Conservation (phyloP, 2,888 invertebrate genomes). For the Meliscaeva auricollis region DNA sequence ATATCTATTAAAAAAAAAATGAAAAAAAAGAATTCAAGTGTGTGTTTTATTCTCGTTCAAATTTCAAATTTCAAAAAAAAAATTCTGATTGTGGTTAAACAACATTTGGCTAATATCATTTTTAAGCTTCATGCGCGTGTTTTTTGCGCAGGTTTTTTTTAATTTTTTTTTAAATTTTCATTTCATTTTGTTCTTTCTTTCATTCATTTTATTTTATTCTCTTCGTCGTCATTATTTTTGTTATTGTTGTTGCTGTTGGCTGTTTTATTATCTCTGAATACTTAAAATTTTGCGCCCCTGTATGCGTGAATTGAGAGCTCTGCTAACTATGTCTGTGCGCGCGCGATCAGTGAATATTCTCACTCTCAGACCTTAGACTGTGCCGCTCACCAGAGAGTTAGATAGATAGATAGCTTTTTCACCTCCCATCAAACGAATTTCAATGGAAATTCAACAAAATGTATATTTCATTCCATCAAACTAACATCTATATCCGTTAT, state of each 20-base stretch:
- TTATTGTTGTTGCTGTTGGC: not conserved
- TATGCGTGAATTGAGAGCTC: conserved; percentile 66
- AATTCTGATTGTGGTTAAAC: conserved; percentile 73
- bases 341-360: conserved; percentile 40
- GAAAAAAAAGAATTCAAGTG: conserved; percentile 39
- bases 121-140: conserved; percentile 74
- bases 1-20: not conserved
- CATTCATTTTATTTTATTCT: conserved; percentile 55
- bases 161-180: conserved; percentile 13
- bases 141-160: conserved; percentile 63
- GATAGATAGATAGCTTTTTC: conserved; percentile 73
- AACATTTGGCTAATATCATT: conserved; percentile 74
- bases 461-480: conserved; percentile 63
- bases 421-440: conserved; percentile 66
- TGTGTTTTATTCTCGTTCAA: conserved; percentile 70
- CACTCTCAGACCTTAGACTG: conserved; percentile 47
- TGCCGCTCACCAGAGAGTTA: conserved; percentile 29
- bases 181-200: conserved; percentile 38
- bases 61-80: conserved; percentile 2
- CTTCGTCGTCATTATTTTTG: conserved; percentile 30
- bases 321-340: conserved; percentile 28
- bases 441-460: conserved; percentile 67
- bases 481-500: conserved; percentile 74
- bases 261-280: conserved; percentile 33
- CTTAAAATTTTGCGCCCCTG: conserved; percentile 60